phyloP scores from a whole-genome alignment of 2,888 invertebrate species.

The Campopleginae sp. region DNA sequence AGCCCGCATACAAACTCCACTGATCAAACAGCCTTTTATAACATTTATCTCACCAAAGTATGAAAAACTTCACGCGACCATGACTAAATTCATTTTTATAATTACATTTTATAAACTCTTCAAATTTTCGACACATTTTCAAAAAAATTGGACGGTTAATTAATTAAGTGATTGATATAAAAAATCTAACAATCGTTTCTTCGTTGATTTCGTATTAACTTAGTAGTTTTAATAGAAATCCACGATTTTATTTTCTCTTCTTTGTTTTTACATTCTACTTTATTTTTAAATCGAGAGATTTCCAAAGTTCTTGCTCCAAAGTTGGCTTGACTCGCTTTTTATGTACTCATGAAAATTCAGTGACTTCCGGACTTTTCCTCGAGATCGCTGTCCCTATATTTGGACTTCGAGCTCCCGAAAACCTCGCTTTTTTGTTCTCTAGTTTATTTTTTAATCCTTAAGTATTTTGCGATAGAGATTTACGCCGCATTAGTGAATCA shows the following conservation, averaged over 20 bases:
- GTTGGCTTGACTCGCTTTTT: not conserved
- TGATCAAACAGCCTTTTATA: constrained; percentile 27
- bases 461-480: not conserved
- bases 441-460: not conserved
- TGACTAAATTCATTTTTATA: not conserved
- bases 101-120: not conserved
- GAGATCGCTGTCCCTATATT: not conserved
- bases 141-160: not conserved
- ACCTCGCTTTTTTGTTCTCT: not conserved
- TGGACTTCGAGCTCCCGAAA: not conserved
- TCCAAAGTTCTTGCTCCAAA: not conserved
- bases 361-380: not conserved
- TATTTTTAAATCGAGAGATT: not conserved
- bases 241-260: not conserved
- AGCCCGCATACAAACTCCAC: constrained; percentile 16
- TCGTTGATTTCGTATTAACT: not conserved
- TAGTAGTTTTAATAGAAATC: not conserved
- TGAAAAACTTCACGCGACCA: not conserved
- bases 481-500: not conserved
- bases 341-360: constrained; percentile 1
- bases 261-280: not conserved
- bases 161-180: not conserved
- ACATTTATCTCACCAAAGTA: constrained; percentile 13
- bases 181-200: not conserved
- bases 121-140: not conserved